Conservation (phyloP, 37 sponge, comb jelly and placozoan genomes). For the Eunapius fragilis region DNA sequence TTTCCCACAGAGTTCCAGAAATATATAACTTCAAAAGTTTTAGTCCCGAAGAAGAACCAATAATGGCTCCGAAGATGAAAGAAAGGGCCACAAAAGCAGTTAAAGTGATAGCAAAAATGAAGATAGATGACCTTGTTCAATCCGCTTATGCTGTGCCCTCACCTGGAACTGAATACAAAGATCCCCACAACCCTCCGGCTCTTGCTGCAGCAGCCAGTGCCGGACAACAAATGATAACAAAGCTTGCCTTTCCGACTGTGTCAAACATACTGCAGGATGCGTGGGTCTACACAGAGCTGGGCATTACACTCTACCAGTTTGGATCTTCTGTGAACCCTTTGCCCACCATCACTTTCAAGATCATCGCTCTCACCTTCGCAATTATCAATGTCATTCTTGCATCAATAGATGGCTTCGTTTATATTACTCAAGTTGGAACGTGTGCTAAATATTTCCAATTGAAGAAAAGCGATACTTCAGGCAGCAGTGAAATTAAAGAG, state of each 20-base stretch:
- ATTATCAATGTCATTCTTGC: constrained; percentile 28
- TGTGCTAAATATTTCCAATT: constrained; percentile 1
- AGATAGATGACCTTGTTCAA: neutral
- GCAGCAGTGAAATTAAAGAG: neutral
- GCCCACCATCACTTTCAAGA: constrained; percentile 3
- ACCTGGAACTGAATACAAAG: neutral
- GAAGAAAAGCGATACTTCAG: neutral
- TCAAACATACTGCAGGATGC: constrained; percentile 32
- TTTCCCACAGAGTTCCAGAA: neutral
- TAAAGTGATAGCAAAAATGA: neutral
- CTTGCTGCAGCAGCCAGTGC: neutral
- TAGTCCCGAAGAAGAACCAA: neutral
- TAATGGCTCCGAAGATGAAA: neutral
- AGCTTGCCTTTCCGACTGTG: constrained; percentile 31
- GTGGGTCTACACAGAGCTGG: constrained; percentile 54
- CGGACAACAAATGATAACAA: constrained; percentile 20
- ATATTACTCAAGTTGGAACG: constrained; percentile 32
- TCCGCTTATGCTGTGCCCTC: neutral
- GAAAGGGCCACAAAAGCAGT: neutral
- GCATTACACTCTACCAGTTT: constrained; percentile 1
- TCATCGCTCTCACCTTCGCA: constrained; percentile 14
- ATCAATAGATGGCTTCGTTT: constrained; percentile 50
- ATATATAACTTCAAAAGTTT: neutral
- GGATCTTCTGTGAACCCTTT: neutral
- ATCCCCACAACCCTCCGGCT: neutral